Base-by-base conservation (phyloP, 2,888 invertebrate genomes). In the Bimastos eiseni region DNA sequence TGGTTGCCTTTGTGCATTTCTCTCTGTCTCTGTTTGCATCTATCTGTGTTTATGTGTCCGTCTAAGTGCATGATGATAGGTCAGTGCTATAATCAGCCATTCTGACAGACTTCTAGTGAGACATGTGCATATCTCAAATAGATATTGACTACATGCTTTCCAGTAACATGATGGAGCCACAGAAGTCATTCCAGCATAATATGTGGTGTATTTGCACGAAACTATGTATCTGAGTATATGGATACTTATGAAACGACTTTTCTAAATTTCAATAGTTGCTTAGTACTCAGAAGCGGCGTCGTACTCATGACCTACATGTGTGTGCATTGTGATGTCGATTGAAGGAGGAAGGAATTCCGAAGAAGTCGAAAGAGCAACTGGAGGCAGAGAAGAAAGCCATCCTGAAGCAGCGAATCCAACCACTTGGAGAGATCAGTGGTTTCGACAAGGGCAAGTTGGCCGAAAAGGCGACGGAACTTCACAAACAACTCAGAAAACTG, bases 321-420 rank as follows among this genome's bases (percentile, higher is more conserved):
- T n/a, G n/a, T n/a, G n/a, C n/a, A 49, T 49, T 49, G 2, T 30
- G 30, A n/a, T 70, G 70, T 70, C 70, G 70, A 70, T 70, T 70
- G 70, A 70, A 70, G 70, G 70, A 86, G 36, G 36, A 0, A 5
- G 86, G 37, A 86, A 36, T 86, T 36, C 21, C 24, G 34, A 86
- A 55, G 96, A 99, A 99, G 97, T 99, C 99, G 96, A 99, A 98
- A 96, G 99, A 99, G 96, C 99, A 99, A 96, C 96, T 99, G 95
- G 99, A 99, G 95, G 99, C 99, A 95, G 99, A 99, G 96, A 99
- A 99, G 97, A 98, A 97, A 95, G 98, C 98, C 96, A 98, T 98
- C 93, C 96, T 99, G 94, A 97, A 98, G 95, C 94, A 94, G 93
- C 93, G 95, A 90, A 93, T 95, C 89, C 92, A 93, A 90, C 93